Conservation (phyloP, 2,113 vertebrate species). For the Microcebus ravelobensis region DNA sequence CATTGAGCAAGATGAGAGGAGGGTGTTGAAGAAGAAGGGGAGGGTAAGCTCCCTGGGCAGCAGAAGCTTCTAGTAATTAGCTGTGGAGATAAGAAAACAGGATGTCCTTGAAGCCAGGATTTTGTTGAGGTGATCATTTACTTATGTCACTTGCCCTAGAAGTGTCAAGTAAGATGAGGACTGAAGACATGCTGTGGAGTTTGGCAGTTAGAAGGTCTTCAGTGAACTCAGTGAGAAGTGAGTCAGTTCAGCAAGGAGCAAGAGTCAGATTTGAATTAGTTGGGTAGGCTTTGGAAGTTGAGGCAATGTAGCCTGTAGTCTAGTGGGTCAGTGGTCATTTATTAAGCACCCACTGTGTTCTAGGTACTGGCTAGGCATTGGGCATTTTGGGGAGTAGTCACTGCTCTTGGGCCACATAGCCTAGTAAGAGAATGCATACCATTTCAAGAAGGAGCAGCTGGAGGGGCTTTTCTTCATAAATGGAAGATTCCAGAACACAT, state of each 20-base stretch:
- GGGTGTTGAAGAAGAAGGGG: not conserved
- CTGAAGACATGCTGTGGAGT: not conserved
- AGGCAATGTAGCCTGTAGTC: no score
- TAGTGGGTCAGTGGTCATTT: not conserved
- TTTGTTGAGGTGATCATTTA: not conserved
- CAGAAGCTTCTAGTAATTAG: not conserved
- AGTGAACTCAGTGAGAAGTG: not conserved
- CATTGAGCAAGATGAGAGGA: not conserved
- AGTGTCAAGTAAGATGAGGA: not conserved
- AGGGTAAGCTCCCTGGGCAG: not conserved
- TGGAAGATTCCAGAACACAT: conserved; percentile 3
- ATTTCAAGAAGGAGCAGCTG: not conserved
- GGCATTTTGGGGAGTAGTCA: not conserved
- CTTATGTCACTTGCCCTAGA: not conserved
- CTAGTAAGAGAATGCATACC: not conserved
- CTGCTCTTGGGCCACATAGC: not conserved
- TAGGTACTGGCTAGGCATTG: not conserved
- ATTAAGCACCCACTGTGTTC: not conserved
- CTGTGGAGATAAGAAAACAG: not conserved
- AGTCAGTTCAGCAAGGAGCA: not conserved
- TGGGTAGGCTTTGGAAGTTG: not conserved
- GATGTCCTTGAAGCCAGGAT: not conserved
- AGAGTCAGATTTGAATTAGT: not conserved
- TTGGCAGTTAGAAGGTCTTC: not conserved
- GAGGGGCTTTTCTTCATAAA: not conserved